phyloP scores from a whole-genome alignment of 2,797 vertebrate species.

The Sternotherus odoratus region DNA sequence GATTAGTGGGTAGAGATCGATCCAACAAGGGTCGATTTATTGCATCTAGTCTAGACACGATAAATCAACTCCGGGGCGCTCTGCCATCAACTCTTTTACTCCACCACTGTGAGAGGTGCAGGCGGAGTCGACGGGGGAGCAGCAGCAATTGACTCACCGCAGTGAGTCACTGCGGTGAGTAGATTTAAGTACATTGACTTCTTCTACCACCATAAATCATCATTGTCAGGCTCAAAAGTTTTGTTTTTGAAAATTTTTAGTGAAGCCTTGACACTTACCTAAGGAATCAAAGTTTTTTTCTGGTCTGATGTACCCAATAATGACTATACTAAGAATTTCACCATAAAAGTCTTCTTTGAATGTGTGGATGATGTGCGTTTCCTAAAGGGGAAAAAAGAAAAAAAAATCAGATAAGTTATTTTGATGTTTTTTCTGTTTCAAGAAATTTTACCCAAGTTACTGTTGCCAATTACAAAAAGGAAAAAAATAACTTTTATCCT shows the following conservation, averaged over 20 bases:
- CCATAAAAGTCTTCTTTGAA: conserved; percentile 98
- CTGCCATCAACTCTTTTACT: too few relatives aligned
- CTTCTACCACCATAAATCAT: too few relatives aligned
- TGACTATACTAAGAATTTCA: conserved; percentile 90
- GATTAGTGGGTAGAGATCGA: too few relatives aligned
- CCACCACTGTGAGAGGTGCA: too few relatives aligned
- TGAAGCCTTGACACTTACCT: conserved; percentile 80
- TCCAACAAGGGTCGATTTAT: too few relatives aligned
- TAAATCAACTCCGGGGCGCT: too few relatives aligned
- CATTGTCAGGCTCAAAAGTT: not conserved
- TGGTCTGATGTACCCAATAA: conserved; percentile 94
- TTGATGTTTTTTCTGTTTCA: not conserved
- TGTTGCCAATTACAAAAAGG: not conserved
- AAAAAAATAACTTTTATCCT: not conserved
- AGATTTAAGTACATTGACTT: too few relatives aligned
- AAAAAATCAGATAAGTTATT: not conserved
- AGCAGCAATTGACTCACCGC: too few relatives aligned
- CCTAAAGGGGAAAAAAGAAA: conserved; percentile 80
- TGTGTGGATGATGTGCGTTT: conserved; percentile 94
- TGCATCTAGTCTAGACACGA: too few relatives aligned
- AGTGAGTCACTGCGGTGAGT: too few relatives aligned
- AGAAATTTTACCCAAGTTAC: not conserved
- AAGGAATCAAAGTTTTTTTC: conserved; percentile 93
- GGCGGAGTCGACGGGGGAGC: too few relatives aligned
- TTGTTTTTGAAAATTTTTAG: not conserved